A percentile compares a stretch with the other conserved stretches of the same genome.
These are phyloP conservation scores for Anastatus disparis DNA, from an alignment of 1,140 invertebrate genomes.

Conservation along the genomic window DNA sequence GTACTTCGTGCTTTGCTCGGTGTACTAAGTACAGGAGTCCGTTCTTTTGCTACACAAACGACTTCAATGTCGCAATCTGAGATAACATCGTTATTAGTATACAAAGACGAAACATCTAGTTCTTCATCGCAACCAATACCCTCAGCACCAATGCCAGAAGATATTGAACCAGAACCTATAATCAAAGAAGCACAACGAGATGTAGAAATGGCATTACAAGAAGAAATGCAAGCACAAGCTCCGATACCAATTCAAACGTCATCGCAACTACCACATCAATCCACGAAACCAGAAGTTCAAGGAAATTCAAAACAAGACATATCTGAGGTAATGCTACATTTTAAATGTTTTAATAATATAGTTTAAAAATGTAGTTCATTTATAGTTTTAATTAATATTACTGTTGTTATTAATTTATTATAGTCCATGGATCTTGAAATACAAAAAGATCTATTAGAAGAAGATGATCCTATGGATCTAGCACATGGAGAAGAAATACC, in stretches of 20 bases:
- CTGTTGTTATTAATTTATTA: conserved; percentile 21
- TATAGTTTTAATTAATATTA: no score
- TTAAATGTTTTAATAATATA: background rate
- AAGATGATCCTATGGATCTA: conserved; percentile 47
- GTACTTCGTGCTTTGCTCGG: conserved; percentile 45
- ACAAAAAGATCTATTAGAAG: conserved; percentile 57
- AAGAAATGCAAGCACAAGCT: conserved; percentile 9
- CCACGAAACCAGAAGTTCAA: conserved; percentile 10
- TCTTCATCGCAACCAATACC: background rate
- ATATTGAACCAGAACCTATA: no score
- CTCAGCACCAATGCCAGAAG: no score
- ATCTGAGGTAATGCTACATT: conserved; percentile 47
- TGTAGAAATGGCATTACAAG: no score
- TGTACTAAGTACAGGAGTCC: conserved; percentile 44
- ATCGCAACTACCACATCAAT: conserved; percentile 12
- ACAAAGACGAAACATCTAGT: conserved; percentile 38
- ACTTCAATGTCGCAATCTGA: conserved; percentile 44
- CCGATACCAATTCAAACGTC: no score
- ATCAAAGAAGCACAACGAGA: no score
- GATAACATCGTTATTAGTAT: conserved; percentile 51
- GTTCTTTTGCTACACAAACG: conserved; percentile 41
- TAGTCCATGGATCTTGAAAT: conserved; percentile 13
- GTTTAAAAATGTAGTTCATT: no score
- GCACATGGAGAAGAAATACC: conserved; percentile 56
- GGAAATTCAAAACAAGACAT: conserved; percentile 27